Base-by-base conservation (phyloP, 1,140 invertebrate species). In the Agrypnia vestita region DNA sequence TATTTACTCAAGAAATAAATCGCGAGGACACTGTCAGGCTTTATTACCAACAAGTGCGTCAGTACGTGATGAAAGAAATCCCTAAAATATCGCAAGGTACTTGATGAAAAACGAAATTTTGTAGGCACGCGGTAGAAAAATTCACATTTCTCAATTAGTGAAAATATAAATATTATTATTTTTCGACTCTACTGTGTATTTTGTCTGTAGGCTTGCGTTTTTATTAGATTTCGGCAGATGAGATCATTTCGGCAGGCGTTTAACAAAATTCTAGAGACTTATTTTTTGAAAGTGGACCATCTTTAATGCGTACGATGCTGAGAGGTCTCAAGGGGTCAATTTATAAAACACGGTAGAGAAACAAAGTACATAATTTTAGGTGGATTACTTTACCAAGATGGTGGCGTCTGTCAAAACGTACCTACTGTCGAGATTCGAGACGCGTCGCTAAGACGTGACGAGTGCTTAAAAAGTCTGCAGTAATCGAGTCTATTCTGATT, bases 1-100 rank as follows among this genome's bases (percentile, higher is more conserved):
- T 67, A 44, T 15, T 46, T 46, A 9, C 62, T 8, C 25, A 6
- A 35, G 25, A 35, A 35, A 1, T 3, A 35, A 35, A 3, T 35
- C 25, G 49, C 8, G 49, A 13, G n/a, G 49, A 3, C 49, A 15
- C n/a, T 19, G 49, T 71, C 10, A 3, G 67, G 15, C 47, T 51
- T 47, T 49, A 71, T 51, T 19, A 19, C 25, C 15, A 15, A 21
- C 47, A 19, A 71, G 19, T 51, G 46, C 67, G 44, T 47, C 49
- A 19, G 46, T 71, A 71, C 67, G 67, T 71, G 67, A 71, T 51
- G 46, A 71, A 51, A 51, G 46, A 71, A 71, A 51, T 71, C 19
- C 19, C 49, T 21, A 47, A 51, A 71, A 71, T 49, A 71, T 71
- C 8, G 19, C 25, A 17, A 56, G 53, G 15, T 7, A 19, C 19